Evolutionary conservation across 2,888 invertebrate genomes (phyloP), one percentile per base, ranked within the genome.

Genomic region (Microdon myrmicae): DNA sequence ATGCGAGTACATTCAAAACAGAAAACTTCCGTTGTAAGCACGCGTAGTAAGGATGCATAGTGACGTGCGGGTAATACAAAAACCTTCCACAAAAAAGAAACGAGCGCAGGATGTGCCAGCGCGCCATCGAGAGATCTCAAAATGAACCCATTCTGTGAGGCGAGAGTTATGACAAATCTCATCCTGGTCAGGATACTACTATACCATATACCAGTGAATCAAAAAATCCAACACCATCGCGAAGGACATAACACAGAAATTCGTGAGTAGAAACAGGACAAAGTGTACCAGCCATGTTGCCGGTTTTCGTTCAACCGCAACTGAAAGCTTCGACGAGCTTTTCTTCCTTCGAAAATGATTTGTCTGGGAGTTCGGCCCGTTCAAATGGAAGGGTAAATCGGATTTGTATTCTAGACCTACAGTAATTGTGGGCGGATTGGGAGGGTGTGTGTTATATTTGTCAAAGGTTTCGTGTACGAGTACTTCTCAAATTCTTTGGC

Each of bases 381-480:
- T 17, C 17, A n/a, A 14, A 19, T 32, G 58, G 47, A 37, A 47
- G 60, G 47, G 41, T 37, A 64, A 53, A 64, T 64, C 51, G 41
- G 45, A 64, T 58, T 64, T 64, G 58, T 64, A 58, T 64, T 56
- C 58, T 58, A 64, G 58, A 58, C 64, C 64, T 64, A 64, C 58
- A 64, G 58, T 53, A 58, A 64, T 64, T 64, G 47, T 58, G 51
- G 58, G 51, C 47, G 58, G 51, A 47, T 51, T 51, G 58, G 41
- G 51, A n/a, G 64, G 51, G 29, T 38, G 26, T n/a, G n/a, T n/a
- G n/a, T 32, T 51, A 41, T 58, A 43, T 53, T 58, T 64, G 47
- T 29, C 51, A 58, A 43, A 53, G 58, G 47, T 51, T 53, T 47
- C 37, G 22, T 20, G 34, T 53, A 29, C 47, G 43, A 51, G 29